phyloP scores from a whole-genome alignment of 2,113 vertebrate genomes.

The Tragulus kanchil region DNA sequence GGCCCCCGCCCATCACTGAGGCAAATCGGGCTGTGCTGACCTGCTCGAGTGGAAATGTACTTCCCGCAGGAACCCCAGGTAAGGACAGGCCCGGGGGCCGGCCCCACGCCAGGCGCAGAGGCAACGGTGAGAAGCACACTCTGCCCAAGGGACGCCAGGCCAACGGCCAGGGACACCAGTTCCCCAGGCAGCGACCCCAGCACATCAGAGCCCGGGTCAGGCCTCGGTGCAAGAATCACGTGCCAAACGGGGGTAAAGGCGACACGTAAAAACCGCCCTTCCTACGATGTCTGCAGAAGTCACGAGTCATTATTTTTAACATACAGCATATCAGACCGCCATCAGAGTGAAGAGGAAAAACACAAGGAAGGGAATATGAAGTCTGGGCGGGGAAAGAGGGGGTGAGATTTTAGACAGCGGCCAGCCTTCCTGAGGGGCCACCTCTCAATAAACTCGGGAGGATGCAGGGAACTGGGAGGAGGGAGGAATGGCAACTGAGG shows the following conservation, averaged over 20 bases:
- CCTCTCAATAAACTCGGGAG: neutral
- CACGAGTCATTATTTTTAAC: neutral
- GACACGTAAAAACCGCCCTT: neutral
- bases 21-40: fast-evolving
- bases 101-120: fast-evolving
- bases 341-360: neutral
- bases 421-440: neutral
- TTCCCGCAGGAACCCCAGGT: too few relatives aligned
- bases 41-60: neutral
- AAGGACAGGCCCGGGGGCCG: neutral
- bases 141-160: fast-evolving
- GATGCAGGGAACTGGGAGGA: fast-evolving
- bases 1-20: fast-evolving
- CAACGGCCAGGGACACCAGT: fast-evolving
- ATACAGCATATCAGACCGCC: fast-evolving
- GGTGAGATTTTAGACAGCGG: neutral
- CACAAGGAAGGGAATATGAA: neutral
- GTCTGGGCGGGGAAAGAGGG: neutral
- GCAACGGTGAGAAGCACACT: neutral
- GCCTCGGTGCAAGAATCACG: fast-evolving
- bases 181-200: fast-evolving
- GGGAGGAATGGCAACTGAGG: neutral
- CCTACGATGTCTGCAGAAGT: neutral
- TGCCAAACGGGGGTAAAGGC: too few relatives aligned
- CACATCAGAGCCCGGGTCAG: too few relatives aligned